Evolutionary conservation across 2,797 vertebrate genomes (phyloP), one percentile per base, ranked within the genome.

Genomic region (Coccyzus lansbergi): DNA sequence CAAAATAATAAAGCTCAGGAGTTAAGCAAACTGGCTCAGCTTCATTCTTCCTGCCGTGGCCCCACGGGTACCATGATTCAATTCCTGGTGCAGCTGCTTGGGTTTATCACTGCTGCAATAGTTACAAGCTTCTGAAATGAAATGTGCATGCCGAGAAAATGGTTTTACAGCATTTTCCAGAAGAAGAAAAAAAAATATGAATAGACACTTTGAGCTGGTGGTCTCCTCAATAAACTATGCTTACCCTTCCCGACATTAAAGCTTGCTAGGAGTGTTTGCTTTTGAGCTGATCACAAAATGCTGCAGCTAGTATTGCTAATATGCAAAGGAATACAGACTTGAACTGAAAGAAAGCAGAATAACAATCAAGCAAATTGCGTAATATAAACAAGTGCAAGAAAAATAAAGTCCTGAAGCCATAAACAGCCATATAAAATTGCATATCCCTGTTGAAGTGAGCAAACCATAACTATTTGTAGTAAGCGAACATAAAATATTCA

Each of bases 91-190:
- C 9, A 8, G 64, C 64, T 95, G 80, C 86, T 95, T 17, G 71
- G 65, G 62, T 81, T 95, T 58, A 90, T 86, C 77, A 88, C 34
- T 6, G 12, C 64, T 71, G 69, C 4, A 7, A 63, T 5, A 86
- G 48, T 56, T 29, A 86, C 55, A 72, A 83, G 51, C 67, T 91
- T 94, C 86, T 93, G 48, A 83, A 92, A 83, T 82, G 60, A 95
- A 95, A 94, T 5, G 2, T 76, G 25, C 51, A 48, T 11, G n/a
- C 55, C 21, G 86, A 83, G 48, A 91, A 95, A 95, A 92, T 21
- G 84, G 92, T 78, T 93, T 76, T 80, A 70, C 33, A 90, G 67
- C 26, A 34, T 80, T 88, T 65, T 67, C n/a, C 78, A 42, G 16
- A 13, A 60, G 67, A 38, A 38, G 12, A 38, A 92, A 79, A 92